phyloP scores from a whole-genome alignment of 2,113 vertebrate species.

The Zosterops japonicus region DNA sequence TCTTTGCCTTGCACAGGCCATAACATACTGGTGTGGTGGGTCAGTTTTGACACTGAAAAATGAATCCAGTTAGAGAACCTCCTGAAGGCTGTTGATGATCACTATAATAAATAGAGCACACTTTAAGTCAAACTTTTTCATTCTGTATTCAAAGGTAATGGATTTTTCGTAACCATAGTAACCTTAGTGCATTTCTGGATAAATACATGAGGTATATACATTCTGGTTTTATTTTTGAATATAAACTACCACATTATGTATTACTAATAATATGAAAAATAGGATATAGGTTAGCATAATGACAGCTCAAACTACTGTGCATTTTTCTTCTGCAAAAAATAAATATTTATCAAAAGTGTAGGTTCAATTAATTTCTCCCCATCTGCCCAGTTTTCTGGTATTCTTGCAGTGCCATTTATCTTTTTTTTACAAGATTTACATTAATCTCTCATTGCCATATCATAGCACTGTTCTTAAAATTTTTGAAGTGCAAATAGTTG shows the following conservation, averaged over 20 bases:
- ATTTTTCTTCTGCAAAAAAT: conserved; percentile 84
- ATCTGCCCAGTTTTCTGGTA: conserved; percentile 62
- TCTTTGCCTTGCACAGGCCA: conserved; percentile 76
- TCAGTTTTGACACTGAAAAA: conserved; percentile 86
- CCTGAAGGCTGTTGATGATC: conserved; percentile 84
- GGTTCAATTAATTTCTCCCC: conserved; percentile 78
- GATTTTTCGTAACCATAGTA: conserved; percentile 87
- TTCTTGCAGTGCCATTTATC: conserved; percentile 75
- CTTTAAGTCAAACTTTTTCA: conserved; percentile 88
- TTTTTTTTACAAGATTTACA: conserved; percentile 72
- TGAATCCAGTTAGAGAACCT: conserved; percentile 82
- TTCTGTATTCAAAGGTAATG: conserved; percentile 88
- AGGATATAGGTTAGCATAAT: conserved; percentile 80
- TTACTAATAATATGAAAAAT: conserved; percentile 87
- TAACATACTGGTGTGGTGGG: conserved; percentile 77
- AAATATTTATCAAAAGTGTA: conserved; percentile 83
- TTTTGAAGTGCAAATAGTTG: conserved; percentile 59
- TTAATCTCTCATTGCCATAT: conserved; percentile 72
- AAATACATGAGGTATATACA: conserved; percentile 84
- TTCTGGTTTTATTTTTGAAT: conserved; percentile 86
- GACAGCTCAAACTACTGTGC: conserved; percentile 80
- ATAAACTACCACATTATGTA: conserved; percentile 86
- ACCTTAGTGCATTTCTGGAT: conserved; percentile 83
- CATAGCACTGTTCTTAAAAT: conserved; percentile 66
- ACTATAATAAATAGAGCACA: conserved; percentile 84